Evolutionary conservation across 2,797 vertebrate genomes (phyloP), one percentile per base, ranked within the genome.

Genomic region (Pelodytes ibericus): DNA sequence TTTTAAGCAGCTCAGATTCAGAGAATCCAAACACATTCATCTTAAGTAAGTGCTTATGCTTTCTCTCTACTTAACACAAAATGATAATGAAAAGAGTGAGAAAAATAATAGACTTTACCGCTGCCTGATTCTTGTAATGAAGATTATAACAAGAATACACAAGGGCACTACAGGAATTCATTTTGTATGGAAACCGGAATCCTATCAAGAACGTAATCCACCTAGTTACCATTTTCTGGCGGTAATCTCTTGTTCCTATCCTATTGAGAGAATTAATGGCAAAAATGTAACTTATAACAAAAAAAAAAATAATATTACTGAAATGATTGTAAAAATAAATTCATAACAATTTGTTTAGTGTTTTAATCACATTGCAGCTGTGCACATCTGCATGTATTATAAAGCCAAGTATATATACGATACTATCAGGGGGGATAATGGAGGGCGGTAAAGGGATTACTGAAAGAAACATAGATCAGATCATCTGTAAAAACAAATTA

Each of bases 81-180:
- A 59, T 72, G 61, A 77, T 72, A 77, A 72, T 72, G 68, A 77
- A 66, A 71, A 63, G 49, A 71, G 60, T 59, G 62, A 60, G 27
- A 72, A 3, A 57, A 77, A 77, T 77, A 71, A 77, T 77, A 77
- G 75, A 72, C 68, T 66, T 72, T 31, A 60, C 53, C 59, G 39
- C 67, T 56, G 26, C 36, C 31, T 66, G 27, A 59, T 72, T 77
- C 61, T 77, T 71, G 68, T 77, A 77, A 77, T 71, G 62, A 77
- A 65, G 61, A 77, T 77, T 77, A 77, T 72, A 71, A 77, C 51
- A 77, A 66, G 62, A 72, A 65, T 65, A 77, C 75, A 77, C 75
- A 36, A 66, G 69, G 61, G 75, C 68, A 51, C 71, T 66, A 47
- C 20, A 6, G 53, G 61, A 77, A 77, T 77, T 72, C 72, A 66